A percentile compares a stretch with the other conserved stretches of the same genome.
Evolutionary conservation across 1,140 invertebrate species (phyloP).

Genomic region (Ladona fulva): DNA sequence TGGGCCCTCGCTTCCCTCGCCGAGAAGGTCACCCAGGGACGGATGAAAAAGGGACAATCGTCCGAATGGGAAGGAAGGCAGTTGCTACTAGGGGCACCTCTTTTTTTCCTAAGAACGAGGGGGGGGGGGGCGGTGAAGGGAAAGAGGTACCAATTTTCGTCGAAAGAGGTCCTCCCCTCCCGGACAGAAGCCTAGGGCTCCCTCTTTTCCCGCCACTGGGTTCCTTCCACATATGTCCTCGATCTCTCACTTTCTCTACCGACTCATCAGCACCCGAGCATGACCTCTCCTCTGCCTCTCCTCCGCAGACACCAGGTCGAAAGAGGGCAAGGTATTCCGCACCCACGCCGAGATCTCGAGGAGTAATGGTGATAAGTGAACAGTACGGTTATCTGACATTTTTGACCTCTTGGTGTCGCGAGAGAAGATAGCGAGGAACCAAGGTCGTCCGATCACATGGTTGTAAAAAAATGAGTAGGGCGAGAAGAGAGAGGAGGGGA

Average conservation of each 20-base stretch:
- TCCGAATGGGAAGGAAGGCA: not conserved
- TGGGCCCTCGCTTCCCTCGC: not conserved
- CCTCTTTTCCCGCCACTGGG: not conserved
- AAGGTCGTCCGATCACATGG: no score
- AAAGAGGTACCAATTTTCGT: slow-evolving; percentile 1
- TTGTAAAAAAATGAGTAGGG: no score
- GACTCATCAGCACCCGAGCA: no score
- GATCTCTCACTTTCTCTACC: not conserved
- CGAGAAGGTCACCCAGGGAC: not conserved
- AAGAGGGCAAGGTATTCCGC: no score
- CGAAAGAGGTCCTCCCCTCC: slow-evolving; percentile 17
- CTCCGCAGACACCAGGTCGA: no score
- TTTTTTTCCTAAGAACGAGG: slow-evolving; percentile 16
- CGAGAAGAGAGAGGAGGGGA: no score
- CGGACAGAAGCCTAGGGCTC: not conserved
- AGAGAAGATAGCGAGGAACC: no score
- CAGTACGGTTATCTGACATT: no score
- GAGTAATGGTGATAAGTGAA: no score
- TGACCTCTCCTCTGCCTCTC: no score
- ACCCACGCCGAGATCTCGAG: no score
- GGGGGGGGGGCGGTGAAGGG: slow-evolving; percentile 10
- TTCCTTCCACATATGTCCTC: not conserved
- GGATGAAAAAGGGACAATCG: not conserved
- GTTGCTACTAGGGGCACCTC: slow-evolving; percentile 23
- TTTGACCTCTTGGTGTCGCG: no score